These are phyloP conservation scores for Lithophane socia DNA, from an alignment of 2,888 invertebrate species.

Conservation along the genomic window DNA sequence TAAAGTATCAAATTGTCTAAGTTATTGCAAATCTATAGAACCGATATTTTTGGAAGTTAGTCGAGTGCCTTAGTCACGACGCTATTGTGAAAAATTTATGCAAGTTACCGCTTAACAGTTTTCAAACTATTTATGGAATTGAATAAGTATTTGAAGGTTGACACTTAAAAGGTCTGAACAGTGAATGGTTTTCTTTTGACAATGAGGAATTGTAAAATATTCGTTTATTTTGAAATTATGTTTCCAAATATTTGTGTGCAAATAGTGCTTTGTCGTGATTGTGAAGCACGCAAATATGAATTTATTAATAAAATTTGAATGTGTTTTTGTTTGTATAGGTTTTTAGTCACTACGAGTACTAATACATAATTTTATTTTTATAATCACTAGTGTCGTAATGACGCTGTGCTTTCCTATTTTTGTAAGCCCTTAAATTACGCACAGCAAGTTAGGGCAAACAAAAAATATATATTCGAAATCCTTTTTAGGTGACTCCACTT, in stretches of 20 bases:
- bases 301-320: constrained; percentile 9
- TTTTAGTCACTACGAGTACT: neutral
- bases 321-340: neutral
- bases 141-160: constrained; percentile 73
- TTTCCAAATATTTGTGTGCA: constrained; percentile 62
- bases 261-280: constrained; percentile 27
- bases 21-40: constrained; percentile 18
- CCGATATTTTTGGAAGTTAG: constrained; percentile 52
- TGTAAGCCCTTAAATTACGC: too few species aligned
- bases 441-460: too few species aligned
- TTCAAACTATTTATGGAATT: constrained; percentile 75
- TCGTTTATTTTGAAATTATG: constrained; percentile 62
- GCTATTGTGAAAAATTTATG: constrained; percentile 72
- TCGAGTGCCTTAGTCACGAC: constrained; percentile 58
- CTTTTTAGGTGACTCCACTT: neutral
- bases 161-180: constrained; percentile 63
- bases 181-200: constrained; percentile 67
- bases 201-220: constrained; percentile 51
- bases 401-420: neutral
- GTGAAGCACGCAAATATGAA: constrained; percentile 32
- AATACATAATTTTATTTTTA: neutral
- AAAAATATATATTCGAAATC: neutral
- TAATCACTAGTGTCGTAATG: too few species aligned
- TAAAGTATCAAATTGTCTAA: neutral
- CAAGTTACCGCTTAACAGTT: constrained; percentile 66